Percentiles rank a stretch among this genome's conserved stretches.
Evolutionary conservation across 1,140 invertebrate species (phyloP).

Genomic region (Oreohelix idahoensis): DNA sequence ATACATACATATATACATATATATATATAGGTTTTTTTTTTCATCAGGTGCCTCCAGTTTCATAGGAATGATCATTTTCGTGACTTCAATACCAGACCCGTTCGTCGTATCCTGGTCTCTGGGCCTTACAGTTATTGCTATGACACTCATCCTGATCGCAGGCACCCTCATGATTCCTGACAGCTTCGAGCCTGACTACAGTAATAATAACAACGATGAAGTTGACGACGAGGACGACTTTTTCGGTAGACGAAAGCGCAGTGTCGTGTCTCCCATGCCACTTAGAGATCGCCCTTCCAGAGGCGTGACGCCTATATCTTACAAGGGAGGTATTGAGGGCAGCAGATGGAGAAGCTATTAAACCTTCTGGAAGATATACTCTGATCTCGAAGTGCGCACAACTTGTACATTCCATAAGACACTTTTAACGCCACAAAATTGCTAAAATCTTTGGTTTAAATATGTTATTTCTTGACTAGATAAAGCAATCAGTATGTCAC

Average conservation of each 20-base stretch:
- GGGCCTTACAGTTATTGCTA: constrained; percentile 51
- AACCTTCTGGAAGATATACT: neutral
- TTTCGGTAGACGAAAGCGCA: neutral
- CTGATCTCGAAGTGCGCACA: too few relatives aligned
- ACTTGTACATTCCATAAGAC: neutral
- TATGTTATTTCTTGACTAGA: neutral
- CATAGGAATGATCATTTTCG: constrained; percentile 50
- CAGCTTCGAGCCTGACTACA: constrained; percentile 44
- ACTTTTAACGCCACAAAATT: neutral
- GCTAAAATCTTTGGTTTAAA: neutral
- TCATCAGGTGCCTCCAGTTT: constrained; percentile 46
- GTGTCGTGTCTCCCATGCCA: constrained; percentile 18
- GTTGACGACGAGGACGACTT: constrained; percentile 29
- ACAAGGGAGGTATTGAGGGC: constrained; percentile 5
- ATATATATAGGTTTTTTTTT: neutral
- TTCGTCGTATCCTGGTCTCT: constrained; percentile 55
- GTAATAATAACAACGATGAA: neutral
- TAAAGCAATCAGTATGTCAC: neutral
- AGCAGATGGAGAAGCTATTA: constrained; percentile 34
- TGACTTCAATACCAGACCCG: constrained; percentile 45
- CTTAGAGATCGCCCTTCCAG: constrained; percentile 12
- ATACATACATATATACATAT: too few relatives aligned
- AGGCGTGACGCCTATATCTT: constrained; percentile 31
- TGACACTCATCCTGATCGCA: constrained; percentile 51
- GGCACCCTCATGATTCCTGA: constrained; percentile 54